Base-by-base conservation (phyloP, 2,113 vertebrate species). In the Anas platyrhynchos region DNA sequence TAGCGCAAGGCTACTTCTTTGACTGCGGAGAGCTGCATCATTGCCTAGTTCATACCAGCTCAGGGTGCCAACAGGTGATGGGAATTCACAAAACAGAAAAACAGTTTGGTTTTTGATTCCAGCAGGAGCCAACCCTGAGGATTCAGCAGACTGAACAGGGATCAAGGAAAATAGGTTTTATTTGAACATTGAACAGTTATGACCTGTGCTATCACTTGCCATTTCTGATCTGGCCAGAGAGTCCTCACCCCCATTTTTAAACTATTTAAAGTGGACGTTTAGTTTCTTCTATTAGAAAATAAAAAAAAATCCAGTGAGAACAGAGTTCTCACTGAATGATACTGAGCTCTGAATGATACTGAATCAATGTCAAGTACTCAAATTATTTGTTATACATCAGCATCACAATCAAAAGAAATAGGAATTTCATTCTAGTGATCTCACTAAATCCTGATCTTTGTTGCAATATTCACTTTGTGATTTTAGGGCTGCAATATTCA, bases 281-380 rank as follows among this genome's bases (percentile, higher is more conserved):
- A 92, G 92, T 84, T 94, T 81, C 73, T 84, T 68, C 75, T 88
- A 34, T 75, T 75, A 80, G 56, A 86, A 75, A 82, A 83, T 80
- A 68, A 86, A 74, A 82, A 77, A 68, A 86, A 89, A 75, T 79
- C 48, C 44, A 67, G 71, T 66, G 89, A 65, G 58, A 69, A 54
- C 44, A 82, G 80, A 84, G 59, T 41, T 74, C 34, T 34, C 34
- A 34, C 88, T 84, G 77, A 93, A 56, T 46, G 69, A 86, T 92
- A 86, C 2, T 78, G 83, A 84, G 59, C 44, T 74, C 88, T 84
- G 77, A 93, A 56, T 46, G 69, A 86, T 92, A 86, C 2, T 78
- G 83, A 88, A 94, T 88, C 90, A 78, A 72, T 88, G 86, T 86
- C 88, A 91, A 88, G 38, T 66, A 43, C 77, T 91, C 34, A 73